A percentile compares a stretch with the other conserved stretches of the same genome.
Evolutionary conservation across 2,113 vertebrate species (phyloP).

Genomic region (Melanocharis versteri): DNA sequence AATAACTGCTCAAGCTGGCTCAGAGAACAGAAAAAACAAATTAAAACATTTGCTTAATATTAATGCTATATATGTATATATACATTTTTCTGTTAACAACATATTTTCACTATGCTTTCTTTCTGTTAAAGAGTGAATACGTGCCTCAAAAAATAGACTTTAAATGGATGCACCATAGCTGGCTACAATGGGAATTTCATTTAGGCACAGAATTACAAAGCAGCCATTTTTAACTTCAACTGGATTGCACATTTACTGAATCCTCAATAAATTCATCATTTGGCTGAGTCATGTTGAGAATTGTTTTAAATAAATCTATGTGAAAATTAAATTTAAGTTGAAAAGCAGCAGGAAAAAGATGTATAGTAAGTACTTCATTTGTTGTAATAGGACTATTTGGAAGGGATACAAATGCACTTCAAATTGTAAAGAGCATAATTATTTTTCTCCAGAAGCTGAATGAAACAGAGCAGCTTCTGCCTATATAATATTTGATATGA

Average conservation of each 20-base stretch:
- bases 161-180: not conserved
- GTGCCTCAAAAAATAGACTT: not conserved
- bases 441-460: conserved; percentile 27
- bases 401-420: conserved; percentile 46
- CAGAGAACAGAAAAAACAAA: not conserved
- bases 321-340: conserved; percentile 68
- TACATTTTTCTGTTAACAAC: not conserved
- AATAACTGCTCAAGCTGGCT: not conserved
- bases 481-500: not conserved
- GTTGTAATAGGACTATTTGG: conserved; percentile 41
- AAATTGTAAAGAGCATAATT: conserved; percentile 31
- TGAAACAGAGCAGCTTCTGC: not conserved
- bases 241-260: conserved; percentile 50
- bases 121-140: not conserved
- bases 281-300: conserved; percentile 33
- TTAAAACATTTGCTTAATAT: conserved; percentile 2
- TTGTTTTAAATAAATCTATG: conserved; percentile 65
- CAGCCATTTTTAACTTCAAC: conserved; percentile 50
- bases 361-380: conserved; percentile 50
- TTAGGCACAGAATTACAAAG: conserved; percentile 37
- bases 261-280: conserved; percentile 68
- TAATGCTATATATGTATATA: not conserved
- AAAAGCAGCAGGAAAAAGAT: conserved; percentile 59
- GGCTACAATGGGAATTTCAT: conserved; percentile 50
- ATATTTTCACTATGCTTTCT: not conserved